A percentile compares a stretch with the other conserved stretches of the same genome.
phyloP scores from a whole-genome alignment of 2,797 vertebrate species.

The Mormyrus proboscirostris region DNA sequence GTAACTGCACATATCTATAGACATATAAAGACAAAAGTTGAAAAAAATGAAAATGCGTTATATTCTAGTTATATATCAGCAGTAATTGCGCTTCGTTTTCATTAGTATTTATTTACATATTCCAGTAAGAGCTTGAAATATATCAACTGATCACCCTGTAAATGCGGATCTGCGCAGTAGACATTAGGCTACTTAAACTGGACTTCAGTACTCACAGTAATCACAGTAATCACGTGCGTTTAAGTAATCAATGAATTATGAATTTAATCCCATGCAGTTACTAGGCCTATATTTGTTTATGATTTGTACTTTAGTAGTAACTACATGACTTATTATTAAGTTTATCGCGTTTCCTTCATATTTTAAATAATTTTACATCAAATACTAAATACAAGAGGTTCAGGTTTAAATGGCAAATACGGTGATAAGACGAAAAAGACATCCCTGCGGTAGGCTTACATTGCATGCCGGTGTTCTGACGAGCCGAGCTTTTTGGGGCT shows the following conservation, averaged over 20 bases:
- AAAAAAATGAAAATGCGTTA: not conserved
- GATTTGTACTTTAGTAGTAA: not conserved
- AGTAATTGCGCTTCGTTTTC: not conserved
- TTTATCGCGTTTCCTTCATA: not conserved
- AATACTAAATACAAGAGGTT: not conserved
- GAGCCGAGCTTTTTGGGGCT: too few relatives aligned
- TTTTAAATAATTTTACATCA: not conserved
- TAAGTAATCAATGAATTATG: not conserved
- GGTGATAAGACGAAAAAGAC: too few relatives aligned
- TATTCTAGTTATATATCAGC: not conserved
- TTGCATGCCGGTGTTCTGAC: too few relatives aligned
- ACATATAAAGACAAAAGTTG: not conserved
- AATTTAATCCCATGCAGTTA: not conserved
- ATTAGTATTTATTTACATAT: not conserved
- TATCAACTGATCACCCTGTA: not conserved
- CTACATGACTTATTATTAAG: too few relatives aligned
- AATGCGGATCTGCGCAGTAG: not conserved
- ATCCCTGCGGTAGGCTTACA: too few relatives aligned
- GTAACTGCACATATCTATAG: not conserved
- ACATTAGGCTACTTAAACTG: not conserved
- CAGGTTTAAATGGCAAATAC: too few relatives aligned
- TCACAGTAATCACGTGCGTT: not conserved
- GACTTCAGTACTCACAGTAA: not conserved
- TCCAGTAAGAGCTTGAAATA: not conserved
- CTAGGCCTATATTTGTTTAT: not conserved